These are phyloP conservation scores for Boulengeromyrus knoepffleri DNA, from an alignment of 2,113 vertebrate genomes.

Conservation along the genomic window DNA sequence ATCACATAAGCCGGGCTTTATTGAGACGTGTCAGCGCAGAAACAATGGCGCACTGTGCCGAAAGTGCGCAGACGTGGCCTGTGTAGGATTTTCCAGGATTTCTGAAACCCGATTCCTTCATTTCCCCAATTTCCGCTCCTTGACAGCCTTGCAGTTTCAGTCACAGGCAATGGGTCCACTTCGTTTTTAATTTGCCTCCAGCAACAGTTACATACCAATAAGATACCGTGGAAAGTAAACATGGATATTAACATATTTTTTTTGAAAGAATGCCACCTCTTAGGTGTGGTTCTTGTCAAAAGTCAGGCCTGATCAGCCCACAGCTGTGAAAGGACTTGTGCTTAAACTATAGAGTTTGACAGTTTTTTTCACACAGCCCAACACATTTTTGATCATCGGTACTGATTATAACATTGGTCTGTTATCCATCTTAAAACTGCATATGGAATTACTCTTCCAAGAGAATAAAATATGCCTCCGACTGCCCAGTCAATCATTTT, in stretches of 20 bases:
- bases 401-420: not conserved
- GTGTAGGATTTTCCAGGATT: constrained; percentile 25
- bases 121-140: constrained; percentile 35
- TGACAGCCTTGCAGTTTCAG: constrained; percentile 36
- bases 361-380: not conserved
- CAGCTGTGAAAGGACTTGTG: not conserved
- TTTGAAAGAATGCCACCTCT: not conserved
- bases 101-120: constrained; percentile 33
- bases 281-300: not conserved
- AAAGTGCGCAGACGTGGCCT: constrained; percentile 22
- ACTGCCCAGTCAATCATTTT: not conserved
- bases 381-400: not conserved
- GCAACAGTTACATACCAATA: not conserved
- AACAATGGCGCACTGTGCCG: constrained; percentile 45
- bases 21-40: constrained; percentile 54
- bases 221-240: not conserved
- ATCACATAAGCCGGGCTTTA: constrained; percentile 69
- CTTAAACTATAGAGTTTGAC: not conserved
- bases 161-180: constrained; percentile 53
- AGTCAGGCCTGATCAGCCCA: not conserved
- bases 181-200: constrained; percentile 53
- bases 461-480: not conserved
- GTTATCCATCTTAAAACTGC: not conserved
- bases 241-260: not conserved
- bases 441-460: not conserved